A percentile compares a stretch with the other conserved stretches of the same genome.
phyloP scores from a whole-genome alignment of 2,113 vertebrate genomes.

The Shinisaurus crocodilurus region DNA sequence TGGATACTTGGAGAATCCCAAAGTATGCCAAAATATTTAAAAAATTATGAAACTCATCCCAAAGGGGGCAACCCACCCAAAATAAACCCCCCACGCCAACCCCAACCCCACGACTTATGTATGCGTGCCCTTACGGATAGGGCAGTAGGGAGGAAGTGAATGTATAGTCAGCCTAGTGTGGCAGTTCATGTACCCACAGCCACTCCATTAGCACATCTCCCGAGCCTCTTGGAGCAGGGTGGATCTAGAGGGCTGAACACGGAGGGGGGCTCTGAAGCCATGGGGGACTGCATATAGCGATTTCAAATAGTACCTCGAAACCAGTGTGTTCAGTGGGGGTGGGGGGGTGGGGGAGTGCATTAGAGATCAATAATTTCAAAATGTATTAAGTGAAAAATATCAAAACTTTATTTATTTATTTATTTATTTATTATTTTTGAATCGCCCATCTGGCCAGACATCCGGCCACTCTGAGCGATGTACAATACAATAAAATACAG shows the following conservation, averaged over 20 bases:
- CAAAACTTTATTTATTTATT: too few relatives aligned
- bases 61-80: too few relatives aligned
- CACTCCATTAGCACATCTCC: background rate
- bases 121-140: background rate
- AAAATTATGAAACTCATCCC: background rate
- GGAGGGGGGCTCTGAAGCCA: background rate
- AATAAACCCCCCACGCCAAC: too few relatives aligned
- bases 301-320: background rate
- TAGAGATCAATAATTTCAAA: background rate
- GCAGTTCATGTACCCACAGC: background rate
- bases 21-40: background rate
- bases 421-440: too few relatives aligned
- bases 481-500: too few relatives aligned
- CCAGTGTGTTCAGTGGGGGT: too few relatives aligned
- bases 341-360: too few relatives aligned
- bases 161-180: background rate
- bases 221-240: background rate
- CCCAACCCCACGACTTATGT: too few relatives aligned
- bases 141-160: background rate
- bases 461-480: too few relatives aligned
- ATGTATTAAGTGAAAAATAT: background rate
- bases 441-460: too few relatives aligned
- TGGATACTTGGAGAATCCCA: background rate
- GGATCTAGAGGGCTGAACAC: background rate
- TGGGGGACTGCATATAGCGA: background rate